Base-by-base conservation (phyloP, 2,113 vertebrate genomes). In the Salvelinus fontinalis region DNA sequence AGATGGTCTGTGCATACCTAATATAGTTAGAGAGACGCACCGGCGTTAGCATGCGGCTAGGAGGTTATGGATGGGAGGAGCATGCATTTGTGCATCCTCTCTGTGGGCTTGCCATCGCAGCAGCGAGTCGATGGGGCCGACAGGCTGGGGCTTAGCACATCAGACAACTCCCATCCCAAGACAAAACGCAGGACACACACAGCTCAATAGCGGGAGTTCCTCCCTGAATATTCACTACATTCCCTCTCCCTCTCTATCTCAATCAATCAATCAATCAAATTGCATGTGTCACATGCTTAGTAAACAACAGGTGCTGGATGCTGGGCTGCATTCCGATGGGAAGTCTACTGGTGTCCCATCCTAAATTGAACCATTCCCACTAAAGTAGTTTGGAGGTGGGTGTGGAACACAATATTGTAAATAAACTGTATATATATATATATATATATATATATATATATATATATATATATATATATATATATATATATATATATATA, bases 31-130 rank as follows among this genome's bases (percentile, higher is more conserved):
- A 39, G 9, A 44, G 39, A 44, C 9, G 39, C 39, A 29, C 73
- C 1, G 14, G 11, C 72, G 62, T 75, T 31, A 71, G 76, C 49
- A 71, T 31, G 57, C 74, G 1, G 49, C 74, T 54, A 14, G 39
- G 9, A 44, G 76, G 75, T 90, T 91, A 93, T 89, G 85, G 91
- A 93, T 92, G 87, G 88, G 85, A 90, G 87, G 87, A 89, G 86
- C 83, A 90, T 91, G 89, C 87, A 87, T 85, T 83, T 86, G 79
- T 87, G 86, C 87, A 92, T 91, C 87, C 82, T 83, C 89, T 90
- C 87, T 77, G 80, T 44, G 39, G 39, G 39, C 89, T 80, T 65
- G 90, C 39, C 39, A 3, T 88, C 87, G 90, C 91, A 86, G 87
- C 84, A 65, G 71, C 76, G 51, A 83, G 91, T 91, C 89, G 84